Evolutionary conservation across 1,140 invertebrate species (phyloP).

Genomic region (Danaus plexippus): DNA sequence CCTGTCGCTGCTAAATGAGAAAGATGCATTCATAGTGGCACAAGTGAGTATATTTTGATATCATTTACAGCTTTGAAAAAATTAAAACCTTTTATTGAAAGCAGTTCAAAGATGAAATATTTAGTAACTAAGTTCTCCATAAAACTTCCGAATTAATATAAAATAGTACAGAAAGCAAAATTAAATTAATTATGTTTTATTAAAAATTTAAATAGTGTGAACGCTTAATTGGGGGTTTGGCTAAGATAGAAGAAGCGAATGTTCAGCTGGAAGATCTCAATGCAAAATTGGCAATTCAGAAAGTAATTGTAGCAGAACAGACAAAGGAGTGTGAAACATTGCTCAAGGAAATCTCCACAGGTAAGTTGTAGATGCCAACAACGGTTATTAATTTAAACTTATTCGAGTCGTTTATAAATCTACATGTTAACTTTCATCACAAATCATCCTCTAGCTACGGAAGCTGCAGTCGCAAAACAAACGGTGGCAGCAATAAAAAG

Average conservation of each 20-base stretch:
- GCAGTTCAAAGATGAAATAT: no score
- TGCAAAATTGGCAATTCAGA: slow-evolving; percentile 81
- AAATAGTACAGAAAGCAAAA: background rate
- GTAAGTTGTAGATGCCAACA: slow-evolving; percentile 17
- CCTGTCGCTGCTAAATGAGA: slow-evolving; percentile 79
- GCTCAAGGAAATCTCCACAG: slow-evolving; percentile 72
- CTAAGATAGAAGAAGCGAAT: slow-evolving; percentile 86
- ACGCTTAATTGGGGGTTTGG: slow-evolving; percentile 78
- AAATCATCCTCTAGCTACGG: slow-evolving; percentile 68
- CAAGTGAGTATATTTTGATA: slow-evolving; percentile 64
- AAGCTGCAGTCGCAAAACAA: slow-evolving; percentile 82
- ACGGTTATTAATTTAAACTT: no score
- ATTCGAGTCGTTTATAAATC: no score
- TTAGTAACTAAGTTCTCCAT: no score
- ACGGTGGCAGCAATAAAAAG: slow-evolving; percentile 82
- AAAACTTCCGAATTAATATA: no score
- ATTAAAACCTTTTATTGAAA: background rate
- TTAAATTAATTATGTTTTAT: slow-evolving; percentile 3
- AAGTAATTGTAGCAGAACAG: slow-evolving; percentile 82
- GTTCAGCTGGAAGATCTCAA: slow-evolving; percentile 81
- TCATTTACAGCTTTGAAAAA: background rate
- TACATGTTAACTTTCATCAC: no score
- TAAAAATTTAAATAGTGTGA: slow-evolving; percentile 71
- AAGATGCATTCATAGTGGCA: slow-evolving; percentile 76
- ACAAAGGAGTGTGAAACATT: slow-evolving; percentile 82